Evolutionary conservation across 2,888 invertebrate species (phyloP), one percentile per base, ranked within the genome.

Genomic region (Drosophila parthenogenetica): DNA sequence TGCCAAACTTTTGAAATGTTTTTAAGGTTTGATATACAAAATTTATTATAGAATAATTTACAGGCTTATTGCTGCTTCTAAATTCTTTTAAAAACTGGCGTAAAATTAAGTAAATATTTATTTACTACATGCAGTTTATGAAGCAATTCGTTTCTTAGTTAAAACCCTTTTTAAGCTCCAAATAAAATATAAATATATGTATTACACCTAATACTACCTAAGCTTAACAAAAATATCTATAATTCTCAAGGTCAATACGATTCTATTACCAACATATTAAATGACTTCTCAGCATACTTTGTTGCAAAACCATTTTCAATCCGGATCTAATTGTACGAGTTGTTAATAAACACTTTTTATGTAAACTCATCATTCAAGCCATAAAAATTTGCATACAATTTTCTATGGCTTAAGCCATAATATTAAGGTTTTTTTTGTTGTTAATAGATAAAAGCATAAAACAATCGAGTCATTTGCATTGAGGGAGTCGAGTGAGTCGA

Each of bases 391-490:
- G 69, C 86, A 82, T 85, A 75, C 42, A 66, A 78, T 69, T 73
- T 80, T 45, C 10, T 43, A 43, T 10, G 32, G 16, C 25, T 61
- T 19, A 7, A 67, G 67, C 49, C 57, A 74, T 75, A 67, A 19
- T 39, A 39, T n/a, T 49, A 19, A 29, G 2, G 8, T 29, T 29
- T 29, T 29, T 29, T 67, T 40, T 74, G 35, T 35, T 49, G 55
- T 66, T 8, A 70, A 60, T 62, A 43, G 54, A 64, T 62, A 29
- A 49, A 64, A 65, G 49, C 69, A 77, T 74, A 70, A 81, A 78
- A 86, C 81, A 83, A 86, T 86, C 37, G 66, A 62, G 61, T 45
- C 14, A 83, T 83, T 83, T 79, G 86, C 86, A 82, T 86, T 79
- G 60, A 39, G 13, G 13, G 17, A 46, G 35, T 19, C 5, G 35